Evolutionary conservation across 2,797 vertebrate species (phyloP).

Genomic region (Adelosebastes latens): DNA sequence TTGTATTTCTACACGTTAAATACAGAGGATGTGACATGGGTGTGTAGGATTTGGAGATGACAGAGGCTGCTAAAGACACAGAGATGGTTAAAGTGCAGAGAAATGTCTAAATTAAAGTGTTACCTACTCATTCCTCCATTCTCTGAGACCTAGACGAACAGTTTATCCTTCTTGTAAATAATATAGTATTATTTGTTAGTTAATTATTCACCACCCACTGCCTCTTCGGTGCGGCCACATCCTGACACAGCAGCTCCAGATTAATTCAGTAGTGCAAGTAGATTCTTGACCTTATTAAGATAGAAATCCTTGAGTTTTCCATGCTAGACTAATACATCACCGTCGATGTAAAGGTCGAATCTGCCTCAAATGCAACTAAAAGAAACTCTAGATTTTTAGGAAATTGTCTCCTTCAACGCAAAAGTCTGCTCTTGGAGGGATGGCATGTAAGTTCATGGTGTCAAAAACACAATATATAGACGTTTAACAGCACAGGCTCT

Average conservation of each 20-base stretch:
- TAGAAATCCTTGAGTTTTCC: slow-evolving; percentile 16
- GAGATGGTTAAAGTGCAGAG: not conserved
- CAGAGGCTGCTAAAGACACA: not conserved
- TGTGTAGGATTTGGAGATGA: no score
- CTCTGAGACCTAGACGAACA: not conserved
- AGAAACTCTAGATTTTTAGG: slow-evolving; percentile 1
- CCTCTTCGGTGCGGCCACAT: not conserved
- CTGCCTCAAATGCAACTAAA: not conserved
- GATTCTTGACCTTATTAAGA: slow-evolving; percentile 31
- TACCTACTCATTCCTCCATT: not conserved
- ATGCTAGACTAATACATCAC: not conserved
- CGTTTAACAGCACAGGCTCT: not conserved
- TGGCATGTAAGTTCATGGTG: not conserved
- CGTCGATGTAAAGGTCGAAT: slow-evolving; percentile 38
- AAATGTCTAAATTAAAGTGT: not conserved
- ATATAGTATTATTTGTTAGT: not conserved
- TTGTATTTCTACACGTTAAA: not conserved
- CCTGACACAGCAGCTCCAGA: not conserved
- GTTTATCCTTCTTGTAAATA: not conserved
- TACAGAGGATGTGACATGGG: not conserved
- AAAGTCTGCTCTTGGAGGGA: not conserved
- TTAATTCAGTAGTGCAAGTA: slow-evolving; percentile 33
- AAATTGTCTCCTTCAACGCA: not conserved
- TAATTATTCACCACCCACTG: not conserved
- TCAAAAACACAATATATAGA: not conserved